Evolutionary conservation across 2,888 invertebrate species (phyloP), one percentile per base, ranked within the genome.

Genomic region (Sclerodermus sp.): DNA sequence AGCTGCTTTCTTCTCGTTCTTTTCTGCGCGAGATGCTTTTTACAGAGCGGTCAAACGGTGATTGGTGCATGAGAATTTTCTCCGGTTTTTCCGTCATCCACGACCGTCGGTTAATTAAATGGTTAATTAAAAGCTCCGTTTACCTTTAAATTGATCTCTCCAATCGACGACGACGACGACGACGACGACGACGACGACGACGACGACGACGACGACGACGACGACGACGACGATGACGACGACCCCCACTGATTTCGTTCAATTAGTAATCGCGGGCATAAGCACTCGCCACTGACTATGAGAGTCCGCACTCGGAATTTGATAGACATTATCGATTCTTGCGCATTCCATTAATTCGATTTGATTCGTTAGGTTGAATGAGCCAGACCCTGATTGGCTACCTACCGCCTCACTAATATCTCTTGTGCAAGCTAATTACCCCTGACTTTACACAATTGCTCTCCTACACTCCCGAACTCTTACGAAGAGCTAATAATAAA

Each of bases 241-340:
- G 13, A 36, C 40, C 30, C 37, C 40, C 38, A 36, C 30, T 31
- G 39, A 23, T 49, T 39, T 39, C 46, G 49, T 49, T 50, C 43
- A 47, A 53, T 53, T 50, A 53, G 43, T 44, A 40, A 50, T 50
- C 46, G 49, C 40, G 42, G 42, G 42, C 49, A 53, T 49, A 46
- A 49, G 49, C 52, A 42, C 34, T 49, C 42, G 41, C 16, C 32
- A 23, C 23, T 23, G 8, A 8, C 23, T 23, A 5, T 3, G 3
- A 5, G 4, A 23, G 4, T 23, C 8, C 8, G 23, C 49, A 40
- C 49, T 45, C 16, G 45, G 49, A 49, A 49, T 49, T 49, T 49
- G 45, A 49, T 45, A 45, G 23, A 23, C 23, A 23, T 5, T 8
- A 8, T 23, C 23, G 23, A 23, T 23, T n/a, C n/a, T n/a, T n/a